Evolutionary conservation across 2,888 invertebrate genomes (phyloP).

Genomic region (Trichopoda pennipes): DNA sequence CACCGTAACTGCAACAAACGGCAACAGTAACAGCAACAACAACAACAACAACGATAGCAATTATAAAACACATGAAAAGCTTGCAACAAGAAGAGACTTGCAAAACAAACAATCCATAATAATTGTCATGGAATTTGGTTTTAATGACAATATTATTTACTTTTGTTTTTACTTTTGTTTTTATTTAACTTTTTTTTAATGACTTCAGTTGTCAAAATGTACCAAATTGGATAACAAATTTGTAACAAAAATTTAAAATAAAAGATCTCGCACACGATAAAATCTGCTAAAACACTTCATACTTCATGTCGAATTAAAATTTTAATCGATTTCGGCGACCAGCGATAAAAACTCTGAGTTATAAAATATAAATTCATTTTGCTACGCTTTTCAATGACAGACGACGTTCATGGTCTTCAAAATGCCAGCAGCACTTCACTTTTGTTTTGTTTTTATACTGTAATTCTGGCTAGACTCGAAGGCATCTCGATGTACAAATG

Average conservation of each 20-base stretch:
- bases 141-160: no score
- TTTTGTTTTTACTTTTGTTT: background rate
- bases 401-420: no score
- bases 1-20: background rate
- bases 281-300: background rate
- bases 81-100: slow-evolving; percentile 34
- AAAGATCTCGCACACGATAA: slow-evolving; percentile 6
- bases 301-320: slow-evolving; percentile 11
- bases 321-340: background rate
- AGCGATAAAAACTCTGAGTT: background rate
- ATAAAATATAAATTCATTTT: background rate
- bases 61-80: slow-evolving; percentile 15
- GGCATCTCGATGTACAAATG: no score
- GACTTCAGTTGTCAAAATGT: slow-evolving; percentile 40
- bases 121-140: slow-evolving; percentile 41
- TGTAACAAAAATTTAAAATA: background rate
- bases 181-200: background rate
- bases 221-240: slow-evolving; percentile 17
- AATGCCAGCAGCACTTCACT: no score
- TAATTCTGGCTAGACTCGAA: no score
- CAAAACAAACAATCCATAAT: slow-evolving; percentile 13
- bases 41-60: background rate
- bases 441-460: no score
- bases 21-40: slow-evolving; percentile 8
- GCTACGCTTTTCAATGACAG: no score